Evolutionary conservation across 2,888 invertebrate genomes (phyloP), one percentile per base, ranked within the genome.

Genomic region (Cosmorhoe ocellata): DNA sequence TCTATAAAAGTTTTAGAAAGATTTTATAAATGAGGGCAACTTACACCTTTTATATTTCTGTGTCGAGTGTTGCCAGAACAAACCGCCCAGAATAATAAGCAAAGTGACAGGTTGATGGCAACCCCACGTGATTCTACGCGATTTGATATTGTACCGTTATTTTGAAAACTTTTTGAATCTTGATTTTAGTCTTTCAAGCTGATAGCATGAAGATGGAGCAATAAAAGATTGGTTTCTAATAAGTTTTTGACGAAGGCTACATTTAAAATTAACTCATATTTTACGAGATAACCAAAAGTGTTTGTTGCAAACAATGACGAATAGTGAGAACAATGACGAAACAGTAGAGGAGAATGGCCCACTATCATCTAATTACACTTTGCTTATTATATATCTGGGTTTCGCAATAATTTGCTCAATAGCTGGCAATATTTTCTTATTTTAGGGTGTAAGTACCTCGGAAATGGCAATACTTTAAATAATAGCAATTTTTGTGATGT

Each of bases 401-500:
- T n/a, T 14, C 36, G 45, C 56, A 62, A 47, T 32, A 34, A 11
- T 26, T 42, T 47, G 52, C 52, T 52, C 52, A 48, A 53, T 31
- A 26, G 8, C 33, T 43, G 52, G 52, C 42, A 52, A 51, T 18
- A n/a, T 24, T 43, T 33, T n/a, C 4, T 24, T 30, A 11, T 13
- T 30, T n/a, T 34, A 48, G 39, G 69, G 74, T 71, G 74, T 69
- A 72, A 70, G 69, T 59, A 71, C 71, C 66, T 72, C 69, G 47
- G 56, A 56, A 58, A 73, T 69, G 78, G 82, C 79, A 79, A 78
- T 77, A 76, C 67, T 68, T 51, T 56, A 64, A 18, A 67, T 69
- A 66, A 74, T 73, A 71, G 73, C 74, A 74, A 76, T 76, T 73
- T 66, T 76, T 85, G 87, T 87, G 85, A 87, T 86, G 84, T 85